Conservation (phyloP, 2,797 vertebrate species). For the Kryptopterus vitreolus region DNA sequence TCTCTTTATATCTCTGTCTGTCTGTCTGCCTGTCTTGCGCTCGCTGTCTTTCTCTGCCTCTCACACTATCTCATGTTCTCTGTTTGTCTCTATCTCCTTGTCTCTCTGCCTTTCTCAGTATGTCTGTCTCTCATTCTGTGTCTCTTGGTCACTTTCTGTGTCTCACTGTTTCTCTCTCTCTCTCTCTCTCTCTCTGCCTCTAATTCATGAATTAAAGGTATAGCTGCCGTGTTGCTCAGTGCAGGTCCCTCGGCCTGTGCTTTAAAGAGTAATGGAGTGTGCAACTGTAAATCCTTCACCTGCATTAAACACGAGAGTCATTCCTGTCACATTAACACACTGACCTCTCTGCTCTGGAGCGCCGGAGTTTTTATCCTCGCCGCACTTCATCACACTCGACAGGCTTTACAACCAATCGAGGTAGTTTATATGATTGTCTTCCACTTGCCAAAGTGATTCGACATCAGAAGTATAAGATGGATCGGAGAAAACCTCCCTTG, state of each 20-base stretch:
- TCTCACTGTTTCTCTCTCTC: too few species aligned
- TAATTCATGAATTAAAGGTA: too few species aligned
- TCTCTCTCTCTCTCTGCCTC: too few species aligned
- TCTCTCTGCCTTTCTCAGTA: background rate
- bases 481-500: background rate
- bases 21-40: too few species aligned
- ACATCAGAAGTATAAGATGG: background rate
- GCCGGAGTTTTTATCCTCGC: background rate
- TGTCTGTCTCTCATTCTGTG: too few species aligned
- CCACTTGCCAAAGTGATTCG: background rate
- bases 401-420: background rate
- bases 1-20: too few species aligned
- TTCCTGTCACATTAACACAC: background rate
- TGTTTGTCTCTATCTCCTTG: too few species aligned
- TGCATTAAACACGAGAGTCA: background rate
- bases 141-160: too few species aligned
- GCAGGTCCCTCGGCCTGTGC: background rate
- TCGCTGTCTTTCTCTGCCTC: too few species aligned
- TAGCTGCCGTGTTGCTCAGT: background rate
- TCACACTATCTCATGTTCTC: background rate
- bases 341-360: background rate
- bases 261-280: slow-evolving; percentile 13
- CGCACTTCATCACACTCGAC: background rate
- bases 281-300: background rate
- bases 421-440: background rate